These are phyloP conservation scores for Bombus confusus DNA, from an alignment of 1,140 invertebrate genomes.

Conservation along the genomic window DNA sequence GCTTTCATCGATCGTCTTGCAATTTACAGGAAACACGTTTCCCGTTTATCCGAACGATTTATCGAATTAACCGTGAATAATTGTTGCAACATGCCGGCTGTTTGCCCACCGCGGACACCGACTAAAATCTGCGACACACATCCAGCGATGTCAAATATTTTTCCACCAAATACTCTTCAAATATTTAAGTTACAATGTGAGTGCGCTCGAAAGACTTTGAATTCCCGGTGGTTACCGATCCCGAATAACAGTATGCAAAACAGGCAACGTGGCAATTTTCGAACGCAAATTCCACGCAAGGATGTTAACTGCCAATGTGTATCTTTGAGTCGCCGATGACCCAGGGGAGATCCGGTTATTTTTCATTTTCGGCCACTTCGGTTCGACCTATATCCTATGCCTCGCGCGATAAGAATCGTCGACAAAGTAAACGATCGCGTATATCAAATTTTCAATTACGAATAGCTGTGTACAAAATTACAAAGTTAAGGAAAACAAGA, in stretches of 20 bases:
- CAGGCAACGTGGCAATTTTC: neutral
- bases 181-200: slow-evolving; percentile 13
- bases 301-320: neutral
- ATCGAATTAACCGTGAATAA: slow-evolving; percentile 19
- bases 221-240: neutral
- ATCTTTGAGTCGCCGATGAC: no score
- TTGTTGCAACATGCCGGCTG: neutral
- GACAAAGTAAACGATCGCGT: no score
- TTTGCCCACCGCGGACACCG: neutral
- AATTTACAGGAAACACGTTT: neutral
- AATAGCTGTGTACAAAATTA: no score
- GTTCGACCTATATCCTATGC: no score
- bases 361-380: no score
- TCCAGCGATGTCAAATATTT: slow-evolving; percentile 6
- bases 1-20: slow-evolving; percentile 8
- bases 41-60: neutral
- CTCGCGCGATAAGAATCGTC: no score
- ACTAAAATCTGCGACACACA: slow-evolving; percentile 3
- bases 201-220: neutral
- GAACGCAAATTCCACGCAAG: neutral
- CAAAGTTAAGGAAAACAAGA: neutral
- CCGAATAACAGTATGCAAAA: neutral
- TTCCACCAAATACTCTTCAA: neutral
- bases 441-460: no score
- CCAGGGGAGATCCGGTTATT: no score